Evolutionary conservation across 2,113 vertebrate species (phyloP), one percentile per base, ranked within the genome.

Genomic region (Syngnathus typhle): DNA sequence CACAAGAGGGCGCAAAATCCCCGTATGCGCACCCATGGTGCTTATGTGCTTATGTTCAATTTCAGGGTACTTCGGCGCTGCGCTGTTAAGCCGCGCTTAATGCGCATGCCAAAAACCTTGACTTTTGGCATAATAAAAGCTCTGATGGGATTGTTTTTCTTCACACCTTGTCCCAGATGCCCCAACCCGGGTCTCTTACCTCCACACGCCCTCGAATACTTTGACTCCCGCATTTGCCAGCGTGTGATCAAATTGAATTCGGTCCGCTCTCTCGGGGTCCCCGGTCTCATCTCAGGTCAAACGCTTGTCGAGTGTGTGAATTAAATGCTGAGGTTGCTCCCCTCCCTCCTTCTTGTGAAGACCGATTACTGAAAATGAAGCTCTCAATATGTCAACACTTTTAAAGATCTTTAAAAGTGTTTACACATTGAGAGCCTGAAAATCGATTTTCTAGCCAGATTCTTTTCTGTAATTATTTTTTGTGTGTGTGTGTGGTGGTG

Each of bases 281-380:
- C 27, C 27, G 27, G 27, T 32, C 27, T 32, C 27, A 3, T 32
- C 27, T 32, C 73, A 67, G 77, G 82, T 84, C 76, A 86, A 76
- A 82, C 68, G 68, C 84, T 78, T 80, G 70, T 76, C 72, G 75
- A 36, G 72, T n/a, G 79, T 84, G 85, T 72, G 81, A 87, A 88
- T 82, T 55, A 76, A 82, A 84, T 13, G 73, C 74, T 61, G 69
- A 69, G 51, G 65, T 65, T 18, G 15, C n/a, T 21, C 49, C 7
- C n/a, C 44, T 16, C 37, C 5, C 59, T 41, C 59, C 38, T 41
- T 21, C 39, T 60, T 19, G 7, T 4, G 23, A 58, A 32, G 13
- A 16, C 27, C 60, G 23, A 62, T 23, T 41, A 44, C n/a, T 43
- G 39, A 3, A 44, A 62, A 44, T 2, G 9, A 0, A 41, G 41